Percentiles rank a stretch among this genome's conserved stretches.
Evolutionary conservation across 2,113 vertebrate genomes (phyloP).

Genomic region (Anhinga anhinga): DNA sequence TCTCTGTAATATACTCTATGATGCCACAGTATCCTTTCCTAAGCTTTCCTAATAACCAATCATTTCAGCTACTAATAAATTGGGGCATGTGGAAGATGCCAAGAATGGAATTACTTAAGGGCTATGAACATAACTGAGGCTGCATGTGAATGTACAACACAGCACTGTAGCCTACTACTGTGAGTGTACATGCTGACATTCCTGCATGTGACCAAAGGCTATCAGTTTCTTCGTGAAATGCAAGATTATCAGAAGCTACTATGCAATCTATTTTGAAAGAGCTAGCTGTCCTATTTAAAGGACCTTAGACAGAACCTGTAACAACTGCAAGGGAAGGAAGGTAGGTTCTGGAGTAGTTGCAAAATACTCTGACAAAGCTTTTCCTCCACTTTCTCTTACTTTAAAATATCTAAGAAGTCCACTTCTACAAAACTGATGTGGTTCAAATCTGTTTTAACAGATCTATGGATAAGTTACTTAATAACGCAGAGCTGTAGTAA

Average conservation of each 20-base stretch:
- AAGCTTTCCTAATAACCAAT: background rate
- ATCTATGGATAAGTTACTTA: background rate
- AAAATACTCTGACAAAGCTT: background rate
- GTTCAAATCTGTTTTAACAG: background rate
- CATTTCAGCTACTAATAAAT: background rate
- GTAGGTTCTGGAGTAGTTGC: background rate
- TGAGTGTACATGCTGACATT: background rate
- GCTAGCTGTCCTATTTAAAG: background rate
- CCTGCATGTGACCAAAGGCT: background rate
- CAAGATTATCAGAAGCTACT: background rate
- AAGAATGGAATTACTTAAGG: background rate
- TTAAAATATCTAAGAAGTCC: background rate
- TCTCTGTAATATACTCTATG: background rate
- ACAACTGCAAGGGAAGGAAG: background rate
- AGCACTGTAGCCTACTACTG: background rate
- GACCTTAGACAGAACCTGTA: background rate
- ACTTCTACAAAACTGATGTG: background rate
- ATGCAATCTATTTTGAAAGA: background rate
- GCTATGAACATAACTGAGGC: background rate
- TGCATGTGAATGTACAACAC: background rate
- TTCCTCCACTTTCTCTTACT: background rate
- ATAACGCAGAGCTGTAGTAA: background rate
- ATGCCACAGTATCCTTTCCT: background rate
- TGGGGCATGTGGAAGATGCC: background rate
- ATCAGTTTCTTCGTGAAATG: rapidly evolving